These are phyloP conservation scores for Perca flavescens DNA, from an alignment of 2,113 vertebrate genomes.

Conservation along the genomic window DNA sequence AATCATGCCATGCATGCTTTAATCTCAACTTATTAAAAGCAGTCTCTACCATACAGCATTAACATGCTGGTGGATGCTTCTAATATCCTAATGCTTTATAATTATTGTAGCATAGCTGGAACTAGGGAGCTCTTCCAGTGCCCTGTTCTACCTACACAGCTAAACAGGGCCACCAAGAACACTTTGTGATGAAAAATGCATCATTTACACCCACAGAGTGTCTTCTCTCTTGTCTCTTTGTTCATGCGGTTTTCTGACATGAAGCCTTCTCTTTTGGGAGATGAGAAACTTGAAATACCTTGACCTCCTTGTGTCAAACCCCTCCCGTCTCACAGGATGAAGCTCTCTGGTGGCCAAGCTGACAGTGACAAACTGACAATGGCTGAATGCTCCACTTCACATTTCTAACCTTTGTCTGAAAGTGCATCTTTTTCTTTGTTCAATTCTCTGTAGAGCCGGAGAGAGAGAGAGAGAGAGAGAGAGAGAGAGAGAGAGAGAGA, in stretches of 20 bases:
- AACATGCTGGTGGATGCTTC: neutral
- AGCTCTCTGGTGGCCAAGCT: constrained; percentile 63
- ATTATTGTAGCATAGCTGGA: neutral
- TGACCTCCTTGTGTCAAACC: constrained; percentile 72
- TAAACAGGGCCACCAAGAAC: constrained; percentile 7
- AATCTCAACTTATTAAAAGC: neutral
- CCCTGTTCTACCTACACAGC: neutral
- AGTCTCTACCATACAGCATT: neutral
- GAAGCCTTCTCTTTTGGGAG: constrained; percentile 61
- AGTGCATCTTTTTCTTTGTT: neutral
- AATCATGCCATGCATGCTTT: neutral
- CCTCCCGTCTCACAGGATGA: constrained; percentile 22
- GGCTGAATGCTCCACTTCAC: constrained; percentile 67
- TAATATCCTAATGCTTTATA: neutral
- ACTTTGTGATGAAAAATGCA: constrained; percentile 49
- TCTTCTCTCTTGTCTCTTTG: constrained; percentile 43
- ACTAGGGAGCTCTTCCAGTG: neutral
- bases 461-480: neutral
- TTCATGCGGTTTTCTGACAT: constrained; percentile 59
- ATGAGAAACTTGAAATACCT: constrained; percentile 58
- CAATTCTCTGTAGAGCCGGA: constrained; percentile 12
- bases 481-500: neutral
- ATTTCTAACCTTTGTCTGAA: constrained; percentile 40
- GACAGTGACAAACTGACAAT: constrained; percentile 77
- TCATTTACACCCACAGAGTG: constrained; percentile 50